Conservation (phyloP, 2,888 invertebrate genomes). For the Melinopterus prodromus region DNA sequence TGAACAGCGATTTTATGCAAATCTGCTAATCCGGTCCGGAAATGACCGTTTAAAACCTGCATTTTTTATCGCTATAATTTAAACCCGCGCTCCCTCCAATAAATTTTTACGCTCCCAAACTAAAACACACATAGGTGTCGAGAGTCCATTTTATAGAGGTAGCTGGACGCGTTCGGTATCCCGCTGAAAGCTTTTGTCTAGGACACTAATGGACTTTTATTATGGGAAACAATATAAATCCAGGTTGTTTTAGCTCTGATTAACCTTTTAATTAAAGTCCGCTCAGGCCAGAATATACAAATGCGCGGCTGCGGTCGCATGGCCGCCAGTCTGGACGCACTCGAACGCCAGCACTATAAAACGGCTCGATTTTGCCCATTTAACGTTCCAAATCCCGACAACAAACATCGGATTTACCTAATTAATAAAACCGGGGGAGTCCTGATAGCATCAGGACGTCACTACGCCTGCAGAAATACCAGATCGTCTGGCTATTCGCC, state of each 20-base stretch:
- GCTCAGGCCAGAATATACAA: constrained; percentile 33
- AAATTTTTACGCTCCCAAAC: background rate
- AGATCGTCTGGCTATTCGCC: background rate
- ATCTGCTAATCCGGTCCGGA: background rate
- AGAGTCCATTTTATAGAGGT: background rate
- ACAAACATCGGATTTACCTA: constrained; percentile 40
- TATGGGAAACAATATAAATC: constrained; percentile 36
- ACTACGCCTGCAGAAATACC: background rate
- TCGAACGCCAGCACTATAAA: constrained; percentile 32
- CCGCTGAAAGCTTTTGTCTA: constrained; percentile 26
- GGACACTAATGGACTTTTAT: constrained; percentile 36
- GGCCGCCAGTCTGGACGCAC: background rate
- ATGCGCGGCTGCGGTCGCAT: constrained; percentile 29
- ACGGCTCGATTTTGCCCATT: constrained; percentile 40
- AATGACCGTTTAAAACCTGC: background rate
- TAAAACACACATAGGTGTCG: background rate
- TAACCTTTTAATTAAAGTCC: constrained; percentile 43
- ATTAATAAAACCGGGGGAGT: constrained; percentile 36
- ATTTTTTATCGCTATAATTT: background rate
- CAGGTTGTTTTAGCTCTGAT: constrained; percentile 40
- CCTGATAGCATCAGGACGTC: background rate
- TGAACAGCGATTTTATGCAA: background rate
- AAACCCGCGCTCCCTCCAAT: background rate
- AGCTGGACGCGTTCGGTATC: background rate
- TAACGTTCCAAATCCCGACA: constrained; percentile 38